A percentile compares a stretch with the other conserved stretches of the same genome.
phyloP scores from a whole-genome alignment of 2,797 vertebrate species.

The Helicolenus hilgendorfi region DNA sequence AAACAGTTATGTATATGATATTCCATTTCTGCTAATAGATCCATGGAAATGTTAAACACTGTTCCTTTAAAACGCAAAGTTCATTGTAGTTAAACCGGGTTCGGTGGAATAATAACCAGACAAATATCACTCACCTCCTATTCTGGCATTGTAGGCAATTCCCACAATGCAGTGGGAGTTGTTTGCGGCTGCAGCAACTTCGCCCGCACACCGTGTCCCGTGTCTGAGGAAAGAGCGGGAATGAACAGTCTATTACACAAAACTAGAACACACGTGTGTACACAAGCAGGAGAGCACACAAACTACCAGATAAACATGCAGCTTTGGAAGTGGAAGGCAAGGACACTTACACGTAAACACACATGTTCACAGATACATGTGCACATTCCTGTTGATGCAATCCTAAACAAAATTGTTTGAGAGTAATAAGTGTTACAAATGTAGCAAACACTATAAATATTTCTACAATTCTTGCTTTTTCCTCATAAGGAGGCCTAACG shows the following conservation, averaged over 20 bases:
- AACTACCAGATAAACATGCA: slow-evolving; percentile 32
- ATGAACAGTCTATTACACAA: slow-evolving; percentile 31
- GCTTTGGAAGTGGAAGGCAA: slow-evolving; percentile 33
- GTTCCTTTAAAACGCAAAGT: neutral
- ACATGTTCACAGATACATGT: slow-evolving; percentile 29
- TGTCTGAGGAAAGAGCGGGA: slow-evolving; percentile 90
- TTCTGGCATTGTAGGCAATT: slow-evolving; percentile 98
- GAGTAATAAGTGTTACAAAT: slow-evolving; percentile 27
- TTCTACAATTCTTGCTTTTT: neutral
- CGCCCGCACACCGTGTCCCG: slow-evolving; percentile 98
- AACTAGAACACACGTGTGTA: slow-evolving; percentile 15
- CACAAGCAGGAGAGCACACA: slow-evolving; percentile 13
- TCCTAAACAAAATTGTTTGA: neutral
- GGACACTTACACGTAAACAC: slow-evolving; percentile 22
- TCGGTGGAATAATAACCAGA: neutral
- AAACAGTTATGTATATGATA: too few species aligned
- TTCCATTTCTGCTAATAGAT: too few species aligned
- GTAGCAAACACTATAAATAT: slow-evolving; percentile 1
- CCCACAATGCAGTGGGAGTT: slow-evolving; percentile 99
- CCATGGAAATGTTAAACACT: too few species aligned
- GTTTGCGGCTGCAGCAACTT: slow-evolving; percentile 98
- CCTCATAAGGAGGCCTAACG: neutral
- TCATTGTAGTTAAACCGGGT: neutral
- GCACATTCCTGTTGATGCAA: slow-evolving; percentile 28
- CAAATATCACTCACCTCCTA: slow-evolving; percentile 93